Conservation (phyloP, 2,888 invertebrate species). For the Coelopa pilipes region DNA sequence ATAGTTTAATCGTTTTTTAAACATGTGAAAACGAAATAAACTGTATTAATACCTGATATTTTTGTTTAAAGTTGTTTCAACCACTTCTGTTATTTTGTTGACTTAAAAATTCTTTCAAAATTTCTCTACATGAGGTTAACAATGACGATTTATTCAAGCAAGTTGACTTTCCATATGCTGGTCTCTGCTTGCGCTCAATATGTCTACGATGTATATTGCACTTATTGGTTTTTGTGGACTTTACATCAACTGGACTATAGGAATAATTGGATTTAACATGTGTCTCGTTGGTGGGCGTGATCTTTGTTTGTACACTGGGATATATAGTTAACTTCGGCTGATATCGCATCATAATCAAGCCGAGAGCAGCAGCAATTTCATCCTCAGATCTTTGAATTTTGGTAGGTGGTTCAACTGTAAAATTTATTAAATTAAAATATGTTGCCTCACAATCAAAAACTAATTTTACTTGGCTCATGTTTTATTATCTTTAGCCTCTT, state of each 20-base stretch:
- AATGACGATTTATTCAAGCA: conserved; percentile 25
- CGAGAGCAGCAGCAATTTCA: conserved; percentile 33
- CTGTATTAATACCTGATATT: conserved; percentile 18
- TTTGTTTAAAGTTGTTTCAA: background rate
- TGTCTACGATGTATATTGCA: background rate
- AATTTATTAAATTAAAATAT: background rate
- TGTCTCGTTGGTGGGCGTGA: background rate
- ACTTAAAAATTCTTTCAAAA: conserved; percentile 37
- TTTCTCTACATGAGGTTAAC: conserved; percentile 34
- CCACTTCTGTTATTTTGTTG: conserved; percentile 25
- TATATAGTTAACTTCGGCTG: conserved; percentile 6
- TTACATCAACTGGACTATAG: no score
- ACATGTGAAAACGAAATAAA: conserved; percentile 16
- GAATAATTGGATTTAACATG: no score
- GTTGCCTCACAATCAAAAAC: background rate
- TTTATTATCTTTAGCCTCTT: background rate
- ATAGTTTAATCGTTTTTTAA: conserved; percentile 21
- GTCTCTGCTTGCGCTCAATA: background rate
- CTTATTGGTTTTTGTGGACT: no score
- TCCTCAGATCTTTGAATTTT: conserved; percentile 23
- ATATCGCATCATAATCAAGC: conserved; percentile 37
- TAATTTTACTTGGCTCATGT: background rate
- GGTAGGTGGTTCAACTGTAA: background rate
- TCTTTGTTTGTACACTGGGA: background rate
- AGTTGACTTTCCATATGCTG: background rate